Evolutionary conservation across 2,888 invertebrate genomes (phyloP), one percentile per base, ranked within the genome.

Genomic region (Anthophora plumipes): DNA sequence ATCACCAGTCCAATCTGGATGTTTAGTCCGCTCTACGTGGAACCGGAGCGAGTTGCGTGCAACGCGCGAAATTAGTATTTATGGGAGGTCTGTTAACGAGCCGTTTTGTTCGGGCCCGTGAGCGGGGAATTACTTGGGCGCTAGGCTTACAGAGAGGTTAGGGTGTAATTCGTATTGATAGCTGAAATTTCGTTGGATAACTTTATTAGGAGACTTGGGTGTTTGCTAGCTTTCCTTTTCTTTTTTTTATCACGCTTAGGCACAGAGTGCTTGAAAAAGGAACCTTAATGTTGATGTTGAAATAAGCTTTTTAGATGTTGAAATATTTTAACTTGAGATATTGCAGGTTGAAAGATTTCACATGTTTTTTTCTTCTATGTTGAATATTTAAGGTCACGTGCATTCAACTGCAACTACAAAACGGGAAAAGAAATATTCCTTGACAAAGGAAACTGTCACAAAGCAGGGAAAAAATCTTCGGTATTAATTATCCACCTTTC

Each of bases 121-220:
- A 82, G 84, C 85, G 82, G 73, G 86, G 83, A 88, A 84, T 87
- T 91, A 91, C 90, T 91, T 90, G 89, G 84, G 20, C 43, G 77
- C 17, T 68, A 43, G 61, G 54, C 39, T 55, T 14, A n/a, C n/a
- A 17, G 39, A 39, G 20, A 61, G n/a, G 50, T 11, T 17, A 20
- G 41, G 25, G 1, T 41, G 17, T 59, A 59, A 59, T 69, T 52
- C 25, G 25, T 41, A 43, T 61, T 31, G 43, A 61, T 31, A n/a
- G 50, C n/a, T 39, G 25, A 52, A 52, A 60, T 60, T n/a, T 9
- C 4, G 14, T 14, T n/a, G 20, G 20, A 46, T 25, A 14, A 9
- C 17, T 54, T 12, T 25, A 14, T 54, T 31, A 6, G 54, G 25
- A 31, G 6, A 12, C 17, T 7, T 12, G 25, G 11, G 7, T 31